phyloP scores from a whole-genome alignment of 2,113 vertebrate species.

The Catharus minimus region DNA sequence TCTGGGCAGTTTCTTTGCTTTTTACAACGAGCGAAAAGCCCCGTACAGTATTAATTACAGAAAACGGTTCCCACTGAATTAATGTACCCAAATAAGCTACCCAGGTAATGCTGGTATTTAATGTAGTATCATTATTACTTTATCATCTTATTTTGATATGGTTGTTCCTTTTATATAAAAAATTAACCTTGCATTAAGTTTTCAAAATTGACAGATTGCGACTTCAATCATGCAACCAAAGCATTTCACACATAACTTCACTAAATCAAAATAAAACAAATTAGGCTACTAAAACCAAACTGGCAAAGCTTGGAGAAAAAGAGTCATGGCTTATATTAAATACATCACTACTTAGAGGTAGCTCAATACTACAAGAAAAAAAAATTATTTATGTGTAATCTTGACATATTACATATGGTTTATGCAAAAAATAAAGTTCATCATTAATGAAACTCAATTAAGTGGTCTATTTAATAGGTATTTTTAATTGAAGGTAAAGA shows the following conservation, averaged over 20 bases:
- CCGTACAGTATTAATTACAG: neutral
- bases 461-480: neutral
- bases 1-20: neutral
- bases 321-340: neutral
- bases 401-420: neutral
- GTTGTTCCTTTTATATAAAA: neutral
- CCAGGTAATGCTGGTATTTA: neutral
- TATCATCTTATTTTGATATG: neutral
- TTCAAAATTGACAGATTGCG: neutral
- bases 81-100: neutral
- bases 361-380: neutral
- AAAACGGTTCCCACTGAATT: neutral
- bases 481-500: neutral
- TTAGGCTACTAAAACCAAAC: neutral
- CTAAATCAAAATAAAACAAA: neutral
- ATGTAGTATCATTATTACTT: neutral
- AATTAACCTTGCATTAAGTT: rapidly evolving
- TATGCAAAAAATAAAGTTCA: neutral
- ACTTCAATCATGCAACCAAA: neutral
- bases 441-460: neutral
- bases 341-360: rapidly evolving
- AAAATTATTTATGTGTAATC: neutral
- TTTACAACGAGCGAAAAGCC: neutral
- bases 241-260: neutral
- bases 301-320: neutral